Conservation (phyloP, 2,113 vertebrate species). For the mouse (Mus musculus) region GRCm39 chr13:35700001-35700500, state of each 20-base stretch:
- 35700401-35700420: not conserved
- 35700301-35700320: not conserved
- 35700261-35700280: not conserved
- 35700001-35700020: not conserved
- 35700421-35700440: conserved; percentile 11
- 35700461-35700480: not conserved
- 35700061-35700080: not conserved
- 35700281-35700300: not conserved
- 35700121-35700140: not conserved
- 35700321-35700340: not conserved
- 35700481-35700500: not conserved
- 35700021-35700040: no score
- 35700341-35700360: not conserved
- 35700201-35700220: not conserved
- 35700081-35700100: not conserved
- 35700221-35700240: not conserved
- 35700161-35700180: not conserved
- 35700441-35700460: not conserved
- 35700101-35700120: not conserved
- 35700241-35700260: not conserved
- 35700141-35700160: not conserved
- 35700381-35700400: not conserved
- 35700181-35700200: not conserved
- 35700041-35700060: not conserved
- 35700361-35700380: not conserved